Conservation (phyloP, 1,140 invertebrate genomes). For the Parasteatoda tepidariorum region DNA sequence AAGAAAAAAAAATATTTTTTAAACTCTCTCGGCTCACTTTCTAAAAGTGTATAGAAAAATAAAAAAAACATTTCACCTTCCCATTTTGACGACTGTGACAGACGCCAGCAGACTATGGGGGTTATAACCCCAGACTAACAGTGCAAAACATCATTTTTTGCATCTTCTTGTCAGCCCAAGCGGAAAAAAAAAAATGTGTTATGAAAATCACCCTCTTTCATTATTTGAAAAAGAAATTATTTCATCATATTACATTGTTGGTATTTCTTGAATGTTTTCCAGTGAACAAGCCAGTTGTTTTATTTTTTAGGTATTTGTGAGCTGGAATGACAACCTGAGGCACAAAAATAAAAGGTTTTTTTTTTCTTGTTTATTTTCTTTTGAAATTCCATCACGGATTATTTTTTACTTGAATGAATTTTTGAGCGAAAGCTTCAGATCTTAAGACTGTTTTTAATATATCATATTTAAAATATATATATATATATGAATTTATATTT, state of each 20-base stretch:
- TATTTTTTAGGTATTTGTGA: neutral
- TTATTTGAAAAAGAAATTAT: too few relatives aligned
- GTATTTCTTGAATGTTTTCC: neutral
- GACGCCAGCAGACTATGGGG: neutral
- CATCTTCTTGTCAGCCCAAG: neutral
- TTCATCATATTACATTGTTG: conserved; percentile 19
- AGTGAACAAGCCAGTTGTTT: conserved; percentile 33
- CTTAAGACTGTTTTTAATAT: neutral
- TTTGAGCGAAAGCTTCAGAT: neutral
- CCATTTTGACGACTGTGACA: neutral
- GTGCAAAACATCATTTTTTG: neutral
- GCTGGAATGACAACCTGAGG: neutral
- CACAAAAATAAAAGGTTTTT: neutral
- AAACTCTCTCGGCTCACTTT: neutral
- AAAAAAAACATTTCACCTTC: too few relatives aligned
- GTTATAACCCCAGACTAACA: neutral
- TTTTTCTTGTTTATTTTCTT: too few relatives aligned
- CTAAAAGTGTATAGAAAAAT: neutral
- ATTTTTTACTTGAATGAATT: neutral
- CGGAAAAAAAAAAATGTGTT: neutral
- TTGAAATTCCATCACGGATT: conserved; percentile 37
- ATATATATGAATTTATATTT: neutral
- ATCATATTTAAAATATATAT: neutral
- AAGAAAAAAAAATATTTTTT: conserved; percentile 24
- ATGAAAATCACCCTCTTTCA: neutral